phyloP scores from a whole-genome alignment of 2,888 invertebrate species.

The Saturnia pavonia region DNA sequence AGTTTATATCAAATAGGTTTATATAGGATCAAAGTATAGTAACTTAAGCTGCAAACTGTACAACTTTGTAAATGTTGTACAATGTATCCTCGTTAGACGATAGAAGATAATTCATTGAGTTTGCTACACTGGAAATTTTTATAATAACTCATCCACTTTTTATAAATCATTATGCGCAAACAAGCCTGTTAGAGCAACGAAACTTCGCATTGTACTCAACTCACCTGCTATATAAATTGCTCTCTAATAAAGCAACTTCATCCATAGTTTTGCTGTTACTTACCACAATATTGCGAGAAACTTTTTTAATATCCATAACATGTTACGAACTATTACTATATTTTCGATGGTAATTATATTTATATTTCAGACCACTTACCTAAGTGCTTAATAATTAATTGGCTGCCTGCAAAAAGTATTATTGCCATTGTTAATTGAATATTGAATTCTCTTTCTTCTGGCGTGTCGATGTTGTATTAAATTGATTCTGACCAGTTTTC shows the following conservation, averaged over 20 bases:
- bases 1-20: no score
- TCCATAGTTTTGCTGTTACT: neutral
- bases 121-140: neutral
- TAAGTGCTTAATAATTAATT: neutral
- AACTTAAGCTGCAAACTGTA: neutral
- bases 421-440: no score
- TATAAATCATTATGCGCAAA: neutral
- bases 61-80: neutral
- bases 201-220: neutral
- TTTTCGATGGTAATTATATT: slow-evolving; percentile 1
- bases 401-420: no score
- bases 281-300: slow-evolving; percentile 25
- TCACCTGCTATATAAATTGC: slow-evolving; percentile 14
- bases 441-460: no score
- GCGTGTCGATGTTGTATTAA: no score
- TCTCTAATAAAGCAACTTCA: slow-evolving; percentile 7
- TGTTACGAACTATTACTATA: slow-evolving; percentile 22
- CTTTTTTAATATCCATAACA: slow-evolving; percentile 41
- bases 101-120: neutral
- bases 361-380: neutral
- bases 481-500: no score
- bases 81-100: neutral
- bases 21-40: no score
- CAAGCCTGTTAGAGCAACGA: neutral
- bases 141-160: neutral